Evolutionary conservation across 1,140 invertebrate species (phyloP), one percentile per base, ranked within the genome.

Genomic region (Drosophila elegans): DNA sequence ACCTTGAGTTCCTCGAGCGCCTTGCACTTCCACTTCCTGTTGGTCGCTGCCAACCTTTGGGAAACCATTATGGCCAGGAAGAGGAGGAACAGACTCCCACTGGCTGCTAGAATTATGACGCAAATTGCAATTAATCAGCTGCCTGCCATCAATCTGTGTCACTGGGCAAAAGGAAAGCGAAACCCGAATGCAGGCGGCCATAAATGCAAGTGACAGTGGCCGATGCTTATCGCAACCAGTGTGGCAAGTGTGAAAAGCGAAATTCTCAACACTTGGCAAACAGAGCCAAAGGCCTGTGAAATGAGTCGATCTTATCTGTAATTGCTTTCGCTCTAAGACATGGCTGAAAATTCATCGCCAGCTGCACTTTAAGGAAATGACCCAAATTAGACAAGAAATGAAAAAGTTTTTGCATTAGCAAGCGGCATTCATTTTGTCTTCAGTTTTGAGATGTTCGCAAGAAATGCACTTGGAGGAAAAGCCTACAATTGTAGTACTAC

Each of bases 221-320:
- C 36, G 74, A 88, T 88, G 75, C 53, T 32, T 48, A 61, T 64
- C 61, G 62, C 56, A 57, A 42, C 72, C 48, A 41, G n/a, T 52
- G 67, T 62, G 48, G 63, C 44, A 74, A 81, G 83, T 86, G 83
- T 86, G 83, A 86, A 86, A 86, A 86, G 83, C 83, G 83, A 88
- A 86, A 86, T 71, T 82, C 75, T 55, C 54, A 75, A 69, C 80
- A 80, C 71, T 83, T 76, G 80, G 76, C 80, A 88, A 86, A 86
- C 71, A 83, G 66, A 29, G 57, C 44, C 39, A 48, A 48, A 48
- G 36, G 39, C 32, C 55, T 46, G 44, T 51, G 60, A 85, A 80
- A 85, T 85, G 82, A 86, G 82, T 36, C 66, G 83, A 86, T 86
- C 84, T 89, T 86, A 86, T 86, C 83, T 88, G 83, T 86, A 86